Conservation (phyloP, 2,888 invertebrate species). For the Thumatha senex region DNA sequence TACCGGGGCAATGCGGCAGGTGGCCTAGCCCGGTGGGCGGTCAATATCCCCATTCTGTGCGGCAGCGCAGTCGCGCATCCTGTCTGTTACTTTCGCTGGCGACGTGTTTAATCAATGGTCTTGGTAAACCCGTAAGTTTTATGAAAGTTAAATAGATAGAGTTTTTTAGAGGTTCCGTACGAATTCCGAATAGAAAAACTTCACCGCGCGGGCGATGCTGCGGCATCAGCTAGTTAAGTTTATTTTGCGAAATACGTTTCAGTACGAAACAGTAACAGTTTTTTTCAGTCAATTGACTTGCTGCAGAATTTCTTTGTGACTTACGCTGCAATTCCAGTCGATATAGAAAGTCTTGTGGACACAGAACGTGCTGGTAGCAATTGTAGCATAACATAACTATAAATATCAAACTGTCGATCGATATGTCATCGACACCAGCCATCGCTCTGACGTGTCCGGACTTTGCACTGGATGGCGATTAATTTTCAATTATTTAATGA, state of each 20-base stretch:
- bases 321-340: too few relatives aligned
- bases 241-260: too few relatives aligned
- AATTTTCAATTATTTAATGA: slow-evolving; percentile 4
- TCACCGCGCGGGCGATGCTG: too few relatives aligned
- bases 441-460: not conserved
- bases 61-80: slow-evolving; percentile 18
- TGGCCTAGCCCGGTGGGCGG: slow-evolving; percentile 14
- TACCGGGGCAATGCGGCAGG: slow-evolving; percentile 10
- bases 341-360: too few relatives aligned
- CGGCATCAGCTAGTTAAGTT: too few relatives aligned
- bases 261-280: too few relatives aligned
- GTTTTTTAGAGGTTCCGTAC: not conserved
- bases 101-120: slow-evolving; percentile 22
- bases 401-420: not conserved
- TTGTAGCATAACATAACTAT: not conserved
- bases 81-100: slow-evolving; percentile 32
- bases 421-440: slow-evolving; percentile 1
- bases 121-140: not conserved
- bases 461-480: slow-evolving; percentile 4
- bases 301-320: too few relatives aligned
- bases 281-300: too few relatives aligned
- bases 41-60: slow-evolving; percentile 30
- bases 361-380: too few relatives aligned
- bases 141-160: too few relatives aligned
- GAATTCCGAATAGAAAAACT: not conserved